Conservation (phyloP, 2,113 vertebrate species). For the Myiozetetes cayanensis region DNA sequence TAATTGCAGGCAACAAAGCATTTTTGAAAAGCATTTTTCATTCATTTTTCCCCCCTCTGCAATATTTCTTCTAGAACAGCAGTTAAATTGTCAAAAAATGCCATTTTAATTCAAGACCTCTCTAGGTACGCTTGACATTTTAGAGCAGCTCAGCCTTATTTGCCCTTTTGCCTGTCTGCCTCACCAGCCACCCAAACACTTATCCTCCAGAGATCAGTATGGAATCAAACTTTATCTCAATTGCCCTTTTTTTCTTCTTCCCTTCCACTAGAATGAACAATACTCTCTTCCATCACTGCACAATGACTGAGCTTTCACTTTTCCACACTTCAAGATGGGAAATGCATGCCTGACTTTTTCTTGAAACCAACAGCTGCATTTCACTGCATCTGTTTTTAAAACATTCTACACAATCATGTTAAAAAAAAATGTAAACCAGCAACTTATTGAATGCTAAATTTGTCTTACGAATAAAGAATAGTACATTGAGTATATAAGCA, state of each 20-base stretch:
- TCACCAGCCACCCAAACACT: constrained; percentile 35
- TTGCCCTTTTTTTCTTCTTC: constrained; percentile 9
- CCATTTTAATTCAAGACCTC: neutral
- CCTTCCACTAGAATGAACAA: constrained; percentile 31
- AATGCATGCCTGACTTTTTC: neutral
- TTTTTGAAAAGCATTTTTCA: neutral
- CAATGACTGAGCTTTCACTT: constrained; percentile 1
- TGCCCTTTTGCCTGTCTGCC: constrained; percentile 5
- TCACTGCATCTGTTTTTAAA: neutral
- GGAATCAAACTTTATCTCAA: neutral
- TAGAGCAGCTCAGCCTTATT: constrained; percentile 4
- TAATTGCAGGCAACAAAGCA: neutral
- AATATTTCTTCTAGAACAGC: neutral
- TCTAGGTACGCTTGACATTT: constrained; percentile 26
- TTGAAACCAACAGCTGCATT: neutral
- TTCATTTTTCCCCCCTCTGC: neutral
- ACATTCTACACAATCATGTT: neutral
- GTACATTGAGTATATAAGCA: neutral
- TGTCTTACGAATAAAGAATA: neutral
- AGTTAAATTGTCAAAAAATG: neutral
- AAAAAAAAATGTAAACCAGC: neutral
- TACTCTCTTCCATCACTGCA: neutral
- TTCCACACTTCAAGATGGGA: neutral
- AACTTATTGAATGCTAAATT: neutral
- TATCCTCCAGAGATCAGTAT: neutral